These are phyloP conservation scores for Platycheirus rosarum DNA, from an alignment of 2,888 invertebrate genomes.

Conservation along the genomic window DNA sequence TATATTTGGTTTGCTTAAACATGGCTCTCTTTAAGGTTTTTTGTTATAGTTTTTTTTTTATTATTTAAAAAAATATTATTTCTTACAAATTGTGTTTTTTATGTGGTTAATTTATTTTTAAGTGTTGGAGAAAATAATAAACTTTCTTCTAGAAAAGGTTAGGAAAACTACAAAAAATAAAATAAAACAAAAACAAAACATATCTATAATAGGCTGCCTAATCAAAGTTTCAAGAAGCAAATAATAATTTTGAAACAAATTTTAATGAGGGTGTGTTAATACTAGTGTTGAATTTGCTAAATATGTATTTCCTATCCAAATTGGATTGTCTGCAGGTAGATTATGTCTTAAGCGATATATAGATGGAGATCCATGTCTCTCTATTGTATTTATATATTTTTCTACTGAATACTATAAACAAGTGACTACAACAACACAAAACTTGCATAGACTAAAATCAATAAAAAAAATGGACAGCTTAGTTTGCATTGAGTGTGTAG, in stretches of 20 bases:
- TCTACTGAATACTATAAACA: background rate
- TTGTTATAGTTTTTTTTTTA: slow-evolving; percentile 34
- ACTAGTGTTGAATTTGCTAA: slow-evolving; percentile 31
- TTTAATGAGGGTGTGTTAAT: background rate
- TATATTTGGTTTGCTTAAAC: slow-evolving; percentile 32
- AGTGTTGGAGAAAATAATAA: slow-evolving; percentile 41
- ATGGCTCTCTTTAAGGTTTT: slow-evolving; percentile 37
- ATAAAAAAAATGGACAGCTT: slow-evolving; percentile 13
- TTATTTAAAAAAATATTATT: slow-evolving; percentile 73
- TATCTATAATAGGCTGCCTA: background rate
- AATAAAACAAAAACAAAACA: slow-evolving; percentile 11
- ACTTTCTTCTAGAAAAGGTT: slow-evolving; percentile 13
- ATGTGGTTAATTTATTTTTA: slow-evolving; percentile 56
- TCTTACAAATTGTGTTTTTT: slow-evolving; percentile 70
- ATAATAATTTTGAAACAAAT: too few species aligned
- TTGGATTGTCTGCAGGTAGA: slow-evolving; percentile 31
- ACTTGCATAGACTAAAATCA: slow-evolving; percentile 4
- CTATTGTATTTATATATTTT: slow-evolving; percentile 7
- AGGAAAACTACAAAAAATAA: slow-evolving; percentile 27
- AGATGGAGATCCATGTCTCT: slow-evolving; percentile 37
- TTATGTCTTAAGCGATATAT: slow-evolving; percentile 3
- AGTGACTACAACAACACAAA: too few species aligned
- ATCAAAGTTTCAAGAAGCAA: slow-evolving; percentile 5
- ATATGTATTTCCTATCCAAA: slow-evolving; percentile 33
- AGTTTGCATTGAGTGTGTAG: slow-evolving; percentile 1